These are phyloP conservation scores for Tetheella fluctuosa DNA, from an alignment of 2,888 invertebrate species.

Conservation along the genomic window DNA sequence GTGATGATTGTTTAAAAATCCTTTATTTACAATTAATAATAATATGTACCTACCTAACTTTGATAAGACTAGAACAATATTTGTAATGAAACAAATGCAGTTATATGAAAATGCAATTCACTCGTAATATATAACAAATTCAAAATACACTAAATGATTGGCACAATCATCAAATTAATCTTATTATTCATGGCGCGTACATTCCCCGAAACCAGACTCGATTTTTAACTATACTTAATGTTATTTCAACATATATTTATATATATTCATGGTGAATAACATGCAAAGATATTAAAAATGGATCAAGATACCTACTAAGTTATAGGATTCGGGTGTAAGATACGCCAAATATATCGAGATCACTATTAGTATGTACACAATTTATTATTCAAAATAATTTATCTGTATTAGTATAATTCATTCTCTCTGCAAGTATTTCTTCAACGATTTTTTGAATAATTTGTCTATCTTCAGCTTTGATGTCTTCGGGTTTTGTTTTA, in stretches of 20 bases:
- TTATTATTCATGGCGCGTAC: background rate
- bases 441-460: conserved; percentile 79
- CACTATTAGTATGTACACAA: conserved; percentile 9
- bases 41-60: no score
- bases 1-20: background rate
- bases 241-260: no score
- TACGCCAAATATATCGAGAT: background rate
- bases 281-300: background rate
- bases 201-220: background rate
- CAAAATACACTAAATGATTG: conserved; percentile 3
- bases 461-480: conserved; percentile 71
- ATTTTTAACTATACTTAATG: background rate
- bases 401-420: conserved; percentile 62
- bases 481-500: conserved; percentile 79
- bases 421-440: conserved; percentile 73
- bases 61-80: background rate
- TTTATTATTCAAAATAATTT: conserved; percentile 23
- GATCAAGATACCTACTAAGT: background rate
- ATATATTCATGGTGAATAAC: no score
- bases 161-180: background rate
- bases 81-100: background rate
- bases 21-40: background rate
- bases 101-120: conserved; percentile 6
- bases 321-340: background rate
- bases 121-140: conserved; percentile 4